Conservation (phyloP, 1,140 invertebrate species). For the Diorhabda elongata region DNA sequence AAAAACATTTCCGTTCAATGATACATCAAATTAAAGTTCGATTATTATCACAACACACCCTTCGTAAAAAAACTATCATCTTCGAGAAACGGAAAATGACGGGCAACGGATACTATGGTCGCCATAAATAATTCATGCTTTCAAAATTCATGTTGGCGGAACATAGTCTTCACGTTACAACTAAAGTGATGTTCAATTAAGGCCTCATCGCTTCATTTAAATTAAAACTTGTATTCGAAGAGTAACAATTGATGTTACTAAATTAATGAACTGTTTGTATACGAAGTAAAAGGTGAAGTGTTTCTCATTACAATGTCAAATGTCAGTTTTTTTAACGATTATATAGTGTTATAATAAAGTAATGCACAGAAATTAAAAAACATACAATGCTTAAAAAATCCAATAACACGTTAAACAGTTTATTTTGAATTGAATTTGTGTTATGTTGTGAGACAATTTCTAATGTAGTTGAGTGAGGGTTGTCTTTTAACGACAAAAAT, state of each 20-base stretch:
- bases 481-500: too few species aligned
- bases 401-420: too few species aligned
- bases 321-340: too few species aligned
- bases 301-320: too few species aligned
- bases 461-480: too few species aligned
- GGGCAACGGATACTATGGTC: slow-evolving; percentile 32
- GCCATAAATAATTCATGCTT: slow-evolving; percentile 39
- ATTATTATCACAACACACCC: slow-evolving; percentile 36
- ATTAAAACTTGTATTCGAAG: background rate
- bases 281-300: background rate
- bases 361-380: too few species aligned
- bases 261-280: background rate
- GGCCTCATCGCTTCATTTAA: slow-evolving; percentile 18
- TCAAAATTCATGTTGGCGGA: slow-evolving; percentile 36
- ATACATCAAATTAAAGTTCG: slow-evolving; percentile 19
- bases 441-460: too few species aligned
- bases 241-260: background rate
- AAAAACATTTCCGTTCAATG: too few species aligned
- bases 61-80: slow-evolving; percentile 37
- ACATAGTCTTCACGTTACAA: slow-evolving; percentile 33
- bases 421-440: too few species aligned
- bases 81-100: slow-evolving; percentile 35
- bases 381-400: too few species aligned
- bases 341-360: too few species aligned
- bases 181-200: slow-evolving; percentile 25